Percentiles rank a stretch among this genome's conserved stretches.
Conservation (phyloP, 2,888 invertebrate species). For the Microplitis manilae region DNA sequence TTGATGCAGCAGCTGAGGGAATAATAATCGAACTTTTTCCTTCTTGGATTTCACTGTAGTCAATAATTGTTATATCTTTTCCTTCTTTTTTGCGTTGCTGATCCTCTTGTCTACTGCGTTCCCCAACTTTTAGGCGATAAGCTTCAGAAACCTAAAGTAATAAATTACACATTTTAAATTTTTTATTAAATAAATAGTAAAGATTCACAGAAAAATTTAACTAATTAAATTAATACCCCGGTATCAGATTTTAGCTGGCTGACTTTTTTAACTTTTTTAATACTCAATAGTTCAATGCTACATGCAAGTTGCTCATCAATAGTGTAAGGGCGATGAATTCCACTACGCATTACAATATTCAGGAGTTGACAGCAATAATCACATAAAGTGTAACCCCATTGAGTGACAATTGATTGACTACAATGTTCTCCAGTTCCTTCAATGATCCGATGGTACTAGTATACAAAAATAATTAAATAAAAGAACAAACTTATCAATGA, state of each 20-base stretch:
- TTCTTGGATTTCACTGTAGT: conserved; percentile 42
- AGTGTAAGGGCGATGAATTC: conserved; percentile 68
- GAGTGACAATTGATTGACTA: conserved; percentile 61
- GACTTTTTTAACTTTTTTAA: conserved; percentile 27
- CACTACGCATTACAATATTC: conserved; percentile 54
- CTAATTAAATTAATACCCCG: conserved; percentile 12
- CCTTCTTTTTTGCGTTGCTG: conserved; percentile 44
- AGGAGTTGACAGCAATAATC: conserved; percentile 60
- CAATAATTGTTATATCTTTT: conserved; percentile 48
- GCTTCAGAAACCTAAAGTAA: conserved; percentile 50
- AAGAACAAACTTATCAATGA: background rate
- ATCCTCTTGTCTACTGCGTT: conserved; percentile 52
- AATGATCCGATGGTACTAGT: conserved; percentile 56
- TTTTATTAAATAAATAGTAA: background rate
- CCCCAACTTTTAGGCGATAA: conserved; percentile 52
- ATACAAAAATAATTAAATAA: conserved; percentile 23
- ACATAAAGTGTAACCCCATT: conserved; percentile 69
- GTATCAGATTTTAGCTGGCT: background rate
- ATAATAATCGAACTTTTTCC: background rate
- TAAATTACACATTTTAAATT: background rate
- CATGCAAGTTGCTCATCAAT: background rate
- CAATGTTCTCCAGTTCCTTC: conserved; percentile 56
- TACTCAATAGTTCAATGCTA: background rate
- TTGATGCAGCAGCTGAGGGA: background rate
- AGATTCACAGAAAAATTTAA: background rate